Conservation (phyloP, 2,888 invertebrate genomes). For the Mythimna loreyi region DNA sequence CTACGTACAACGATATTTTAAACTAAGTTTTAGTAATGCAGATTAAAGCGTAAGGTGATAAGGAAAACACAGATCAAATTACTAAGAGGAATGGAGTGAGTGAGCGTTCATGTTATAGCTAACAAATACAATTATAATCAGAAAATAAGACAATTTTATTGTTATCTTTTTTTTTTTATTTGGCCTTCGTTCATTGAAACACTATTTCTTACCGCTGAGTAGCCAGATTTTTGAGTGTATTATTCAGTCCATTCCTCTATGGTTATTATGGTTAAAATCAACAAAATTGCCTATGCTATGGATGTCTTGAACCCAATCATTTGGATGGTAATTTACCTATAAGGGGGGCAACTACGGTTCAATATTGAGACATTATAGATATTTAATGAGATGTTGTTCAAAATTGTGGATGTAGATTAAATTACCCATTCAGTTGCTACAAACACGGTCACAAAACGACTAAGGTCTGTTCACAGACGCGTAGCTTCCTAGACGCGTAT, state of each 20-base stretch:
- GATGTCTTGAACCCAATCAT: neutral
- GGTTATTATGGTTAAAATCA: neutral
- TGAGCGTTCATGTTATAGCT: neutral
- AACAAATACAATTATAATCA: no score
- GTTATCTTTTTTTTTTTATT: no score
- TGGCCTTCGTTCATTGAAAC: neutral
- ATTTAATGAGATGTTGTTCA: neutral
- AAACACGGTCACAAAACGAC: neutral
- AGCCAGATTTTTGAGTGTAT: neutral
- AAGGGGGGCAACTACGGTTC: neutral
- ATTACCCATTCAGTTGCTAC: neutral
- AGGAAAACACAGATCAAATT: neutral
- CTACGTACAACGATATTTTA: slow-evolving; percentile 86
- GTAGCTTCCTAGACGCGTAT: no score
- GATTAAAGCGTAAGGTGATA: slow-evolving; percentile 24
- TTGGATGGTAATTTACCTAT: neutral
- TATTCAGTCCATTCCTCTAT: neutral
- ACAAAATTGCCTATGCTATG: neutral
- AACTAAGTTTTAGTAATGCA: slow-evolving; percentile 59
- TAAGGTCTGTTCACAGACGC: no score
- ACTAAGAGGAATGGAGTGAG: neutral
- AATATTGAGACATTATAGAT: neutral
- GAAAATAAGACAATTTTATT: no score
- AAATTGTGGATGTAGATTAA: neutral
- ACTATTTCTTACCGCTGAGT: neutral